A percentile compares a stretch with the other conserved stretches of the same genome.
phyloP scores from a whole-genome alignment of 2,888 invertebrate genomes.

The Macrosoma leucophasiata region DNA sequence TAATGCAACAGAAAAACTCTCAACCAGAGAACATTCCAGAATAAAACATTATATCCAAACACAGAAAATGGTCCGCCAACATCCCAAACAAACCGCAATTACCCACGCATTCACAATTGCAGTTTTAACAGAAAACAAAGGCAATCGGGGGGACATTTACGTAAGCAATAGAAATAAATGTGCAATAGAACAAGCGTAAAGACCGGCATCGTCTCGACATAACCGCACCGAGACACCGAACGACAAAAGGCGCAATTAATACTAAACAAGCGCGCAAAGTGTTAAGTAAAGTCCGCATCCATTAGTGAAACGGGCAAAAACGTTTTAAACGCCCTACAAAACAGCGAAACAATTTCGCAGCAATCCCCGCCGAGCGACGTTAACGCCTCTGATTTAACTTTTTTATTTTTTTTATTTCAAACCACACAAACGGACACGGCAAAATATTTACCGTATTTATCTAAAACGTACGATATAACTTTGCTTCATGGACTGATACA shows the following conservation, averaged over 20 bases:
- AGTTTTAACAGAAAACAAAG: no score
- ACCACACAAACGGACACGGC: constrained; percentile 19
- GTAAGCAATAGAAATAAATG: no score
- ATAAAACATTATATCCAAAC: no score
- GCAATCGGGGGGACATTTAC: no score
- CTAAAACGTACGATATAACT: constrained; percentile 8
- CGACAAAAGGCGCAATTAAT: constrained; percentile 69
- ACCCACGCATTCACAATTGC: no score
- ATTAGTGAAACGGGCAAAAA: constrained; percentile 49
- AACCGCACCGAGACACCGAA: constrained; percentile 35
- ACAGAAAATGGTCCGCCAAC: no score
- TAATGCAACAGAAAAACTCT: no score
- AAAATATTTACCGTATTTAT: constrained; percentile 9
- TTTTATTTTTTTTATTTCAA: constrained; percentile 43
- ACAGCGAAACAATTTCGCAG: constrained; percentile 54
- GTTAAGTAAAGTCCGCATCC: constrained; percentile 54
- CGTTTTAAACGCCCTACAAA: constrained; percentile 46
- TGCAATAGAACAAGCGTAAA: no score
- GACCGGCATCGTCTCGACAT: constrained; percentile 6
- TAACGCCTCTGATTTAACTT: constrained; percentile 57
- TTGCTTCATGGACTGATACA: constrained; percentile 6
- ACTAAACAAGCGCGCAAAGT: constrained; percentile 53
- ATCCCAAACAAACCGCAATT: no score
- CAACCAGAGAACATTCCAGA: no score
- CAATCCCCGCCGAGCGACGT: constrained; percentile 47